Evolutionary conservation across 2,113 vertebrate species (phyloP).

Genomic region (Mugil cephalus): DNA sequence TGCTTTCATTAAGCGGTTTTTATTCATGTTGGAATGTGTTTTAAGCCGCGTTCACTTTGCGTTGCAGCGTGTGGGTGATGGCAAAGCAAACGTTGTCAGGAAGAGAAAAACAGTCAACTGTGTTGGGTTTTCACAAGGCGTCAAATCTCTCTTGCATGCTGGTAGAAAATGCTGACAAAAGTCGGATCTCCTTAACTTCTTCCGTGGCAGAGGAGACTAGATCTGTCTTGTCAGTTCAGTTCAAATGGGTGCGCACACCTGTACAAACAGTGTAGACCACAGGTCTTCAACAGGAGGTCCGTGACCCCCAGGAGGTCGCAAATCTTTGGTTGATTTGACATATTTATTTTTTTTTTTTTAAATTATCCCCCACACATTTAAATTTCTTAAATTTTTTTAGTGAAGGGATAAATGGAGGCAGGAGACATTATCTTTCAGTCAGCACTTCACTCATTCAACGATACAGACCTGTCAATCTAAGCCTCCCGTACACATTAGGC

Average conservation of each 20-base stretch:
- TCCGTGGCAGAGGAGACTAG: conserved; percentile 39
- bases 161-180: conserved; percentile 64
- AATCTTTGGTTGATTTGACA: too few species aligned
- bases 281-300: too few species aligned
- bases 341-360: too few species aligned
- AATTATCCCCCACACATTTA: too few species aligned
- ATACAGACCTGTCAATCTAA: too few species aligned
- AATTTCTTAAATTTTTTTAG: too few species aligned
- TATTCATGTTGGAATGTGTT: conserved; percentile 30
- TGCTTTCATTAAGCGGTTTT: conserved; percentile 19
- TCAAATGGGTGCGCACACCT: conserved; percentile 39
- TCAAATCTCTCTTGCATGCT: neutral
- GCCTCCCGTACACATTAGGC: too few species aligned
- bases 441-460: too few species aligned
- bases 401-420: too few species aligned
- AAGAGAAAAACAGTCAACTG: conserved; percentile 16
- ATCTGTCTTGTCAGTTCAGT: conserved; percentile 30
- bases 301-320: too few species aligned
- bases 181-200: conserved; percentile 51
- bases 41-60: conserved; percentile 26
- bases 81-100: conserved; percentile 16
- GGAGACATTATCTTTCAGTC: too few species aligned
- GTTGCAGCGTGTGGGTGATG: conserved; percentile 8
- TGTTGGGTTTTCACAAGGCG: conserved; percentile 13
- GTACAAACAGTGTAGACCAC: conserved; percentile 18